Base-by-base conservation (phyloP, 2,888 invertebrate genomes). In the Nebria salina region DNA sequence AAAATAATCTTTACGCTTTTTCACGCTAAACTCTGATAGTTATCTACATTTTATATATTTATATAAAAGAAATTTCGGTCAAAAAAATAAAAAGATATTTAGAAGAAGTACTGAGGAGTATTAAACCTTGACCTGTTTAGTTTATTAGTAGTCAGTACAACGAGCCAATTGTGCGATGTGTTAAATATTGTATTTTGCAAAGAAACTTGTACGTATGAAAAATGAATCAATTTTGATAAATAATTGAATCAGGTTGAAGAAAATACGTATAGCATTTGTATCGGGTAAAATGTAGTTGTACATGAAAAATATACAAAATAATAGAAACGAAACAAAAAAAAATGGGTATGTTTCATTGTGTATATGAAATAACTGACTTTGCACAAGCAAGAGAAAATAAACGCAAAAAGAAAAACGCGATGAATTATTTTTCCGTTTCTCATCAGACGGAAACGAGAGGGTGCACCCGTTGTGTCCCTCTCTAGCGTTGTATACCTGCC, bases 341-440 rank as follows among this genome's bases (percentile, higher is more conserved):
- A 8, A 6, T 54, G 54, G 54, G 54, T 54, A 11, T 54, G 54
- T 54, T 54, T 54, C 54, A 54, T 54, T 54, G 54, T 54, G 7
- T 54, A 54, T 54, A 70, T 70, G 34, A 70, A 70, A 70, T 74
- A 75, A 79, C 79, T 79, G 79, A 79, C 66, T 79, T 79, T 75
- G 43, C 79, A 74, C 73, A 74, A 79, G 79, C 65, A 75, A 79
- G 74, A 77, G 43, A 73, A 73, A 73, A 73, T 42, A 73, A 43
- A 68, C 8, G 26, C 7, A 34, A 34, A 68, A 20, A 26, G 15
- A 72, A 77, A 79, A 75, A 75, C 43, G n/a, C 65, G 68, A 79
- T 79, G 79, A 79, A 75, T 79, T 79, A 79, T 79, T 79, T 70
- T 79, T 79, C 79, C 74, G 73, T 79, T 75, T 68, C 79, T 75